phyloP scores from a whole-genome alignment of 2,888 invertebrate genomes.

The Thysanoteuthis rhombus region DNA sequence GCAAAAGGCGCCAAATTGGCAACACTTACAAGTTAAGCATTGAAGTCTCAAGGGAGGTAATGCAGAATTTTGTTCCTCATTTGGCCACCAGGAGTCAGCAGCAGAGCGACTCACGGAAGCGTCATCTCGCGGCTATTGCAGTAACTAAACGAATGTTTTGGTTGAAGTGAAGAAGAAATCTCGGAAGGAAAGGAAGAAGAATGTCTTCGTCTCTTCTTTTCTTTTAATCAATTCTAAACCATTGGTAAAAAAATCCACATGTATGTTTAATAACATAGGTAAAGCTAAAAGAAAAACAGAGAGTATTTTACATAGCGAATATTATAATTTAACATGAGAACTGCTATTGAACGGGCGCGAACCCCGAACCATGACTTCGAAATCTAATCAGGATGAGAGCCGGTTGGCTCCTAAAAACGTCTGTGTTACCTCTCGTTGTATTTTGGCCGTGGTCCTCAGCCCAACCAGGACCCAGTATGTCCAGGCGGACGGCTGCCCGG shows the following conservation, averaged over 20 bases:
- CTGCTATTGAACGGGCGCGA: background rate
- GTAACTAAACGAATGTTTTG: background rate
- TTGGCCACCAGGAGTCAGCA: background rate
- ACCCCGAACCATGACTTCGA: slow-evolving; percentile 16
- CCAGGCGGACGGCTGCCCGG: background rate
- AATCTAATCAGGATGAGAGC: slow-evolving; percentile 20
- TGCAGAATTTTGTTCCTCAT: background rate
- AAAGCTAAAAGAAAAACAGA: background rate
- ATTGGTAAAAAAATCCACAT: background rate
- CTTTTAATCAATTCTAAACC: background rate
- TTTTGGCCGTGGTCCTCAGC: slow-evolving; percentile 17
- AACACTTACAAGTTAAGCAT: background rate
- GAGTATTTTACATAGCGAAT: background rate
- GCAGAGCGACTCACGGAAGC: background rate
- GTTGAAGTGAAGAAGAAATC: background rate
- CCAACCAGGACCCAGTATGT: slow-evolving; percentile 15
- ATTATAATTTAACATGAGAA: slow-evolving; percentile 12
- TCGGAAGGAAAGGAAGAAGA: background rate
- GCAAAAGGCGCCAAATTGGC: no score
- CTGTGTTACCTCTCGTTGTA: slow-evolving; percentile 17
- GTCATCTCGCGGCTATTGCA: background rate
- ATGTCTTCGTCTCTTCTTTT: background rate
- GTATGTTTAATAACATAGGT: background rate
- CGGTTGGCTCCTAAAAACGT: slow-evolving; percentile 26
- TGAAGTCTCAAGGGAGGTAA: background rate